Percentiles rank a stretch among this genome's conserved stretches.
Evolutionary conservation across 2,888 invertebrate genomes (phyloP).

Genomic region (Ormyrus labotus): DNA sequence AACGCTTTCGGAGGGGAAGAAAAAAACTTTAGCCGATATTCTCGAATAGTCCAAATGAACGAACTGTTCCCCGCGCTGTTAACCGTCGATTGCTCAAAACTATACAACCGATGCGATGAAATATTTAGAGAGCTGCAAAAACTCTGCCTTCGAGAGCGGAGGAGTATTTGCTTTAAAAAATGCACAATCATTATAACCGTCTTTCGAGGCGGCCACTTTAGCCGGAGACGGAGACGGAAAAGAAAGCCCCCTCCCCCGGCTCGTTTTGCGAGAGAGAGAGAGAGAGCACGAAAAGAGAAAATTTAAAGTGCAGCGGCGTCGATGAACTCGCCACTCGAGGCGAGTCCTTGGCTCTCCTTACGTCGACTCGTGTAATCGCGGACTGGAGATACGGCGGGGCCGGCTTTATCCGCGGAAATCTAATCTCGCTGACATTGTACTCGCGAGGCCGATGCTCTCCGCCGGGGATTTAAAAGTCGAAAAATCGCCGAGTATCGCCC

Average conservation of each 20-base stretch:
- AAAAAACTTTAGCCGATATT: slow-evolving; percentile 25
- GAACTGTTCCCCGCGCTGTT: too few species aligned
- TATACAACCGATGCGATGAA: too few species aligned
- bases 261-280: slow-evolving; percentile 11
- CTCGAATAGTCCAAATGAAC: not conserved
- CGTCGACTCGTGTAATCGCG: slow-evolving; percentile 30
- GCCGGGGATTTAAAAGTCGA: slow-evolving; percentile 24
- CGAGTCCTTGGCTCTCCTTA: slow-evolving; percentile 37
- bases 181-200: too few species aligned
- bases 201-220: too few species aligned
- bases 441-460: slow-evolving; percentile 49
- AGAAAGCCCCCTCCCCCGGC: not conserved
- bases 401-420: slow-evolving; percentile 55
- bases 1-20: not conserved
- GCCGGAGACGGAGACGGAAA: not conserved
- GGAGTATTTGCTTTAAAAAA: too few species aligned
- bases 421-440: slow-evolving; percentile 59
- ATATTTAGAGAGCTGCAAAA: too few species aligned
- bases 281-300: slow-evolving; percentile 13
- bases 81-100: too few species aligned
- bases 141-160: too few species aligned
- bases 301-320: slow-evolving; percentile 34
- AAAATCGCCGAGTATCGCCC: not conserved
- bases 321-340: slow-evolving; percentile 1
- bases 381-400: slow-evolving; percentile 1